Percentiles rank a stretch among this genome's conserved stretches.
Evolutionary conservation across 2,113 vertebrate genomes (phyloP).

Genomic region (Loxodonta africana): DNA sequence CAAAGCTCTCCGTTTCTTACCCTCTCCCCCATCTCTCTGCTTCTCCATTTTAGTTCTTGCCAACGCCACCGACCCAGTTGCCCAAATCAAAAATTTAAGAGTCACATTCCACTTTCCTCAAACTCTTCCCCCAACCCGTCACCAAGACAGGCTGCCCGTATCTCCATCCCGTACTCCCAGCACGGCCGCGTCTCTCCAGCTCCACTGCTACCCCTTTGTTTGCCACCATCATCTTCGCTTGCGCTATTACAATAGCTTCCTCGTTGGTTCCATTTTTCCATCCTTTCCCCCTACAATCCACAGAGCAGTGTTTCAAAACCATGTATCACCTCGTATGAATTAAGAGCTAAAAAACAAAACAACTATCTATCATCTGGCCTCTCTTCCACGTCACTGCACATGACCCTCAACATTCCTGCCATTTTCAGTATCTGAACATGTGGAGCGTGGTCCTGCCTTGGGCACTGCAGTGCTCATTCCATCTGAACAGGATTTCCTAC

Average conservation of each 20-base stretch:
- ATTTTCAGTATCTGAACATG: not conserved
- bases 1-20: not conserved
- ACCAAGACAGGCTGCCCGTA: rapidly evolving
- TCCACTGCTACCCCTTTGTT: not conserved
- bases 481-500: not conserved
- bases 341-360: too few species aligned
- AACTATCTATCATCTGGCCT: not conserved
- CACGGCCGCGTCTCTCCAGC: rapidly evolving
- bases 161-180: not conserved
- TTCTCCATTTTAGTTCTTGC: not conserved
- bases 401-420: rapidly evolving
- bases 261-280: not conserved
- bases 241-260: rapidly evolving
- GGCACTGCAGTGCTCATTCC: not conserved
- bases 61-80: too few species aligned
- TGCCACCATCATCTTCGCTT: rapidly evolving
- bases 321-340: not conserved
- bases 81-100: not conserved
- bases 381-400: not conserved
- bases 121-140: not conserved
- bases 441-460: not conserved
- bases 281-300: not conserved
- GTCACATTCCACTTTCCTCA: not conserved
- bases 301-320: rapidly evolving
- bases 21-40: not conserved